Percentiles rank a stretch among this genome's conserved stretches.
phyloP scores from a whole-genome alignment of 2,113 vertebrate genomes.

The Chitala chitala region DNA sequence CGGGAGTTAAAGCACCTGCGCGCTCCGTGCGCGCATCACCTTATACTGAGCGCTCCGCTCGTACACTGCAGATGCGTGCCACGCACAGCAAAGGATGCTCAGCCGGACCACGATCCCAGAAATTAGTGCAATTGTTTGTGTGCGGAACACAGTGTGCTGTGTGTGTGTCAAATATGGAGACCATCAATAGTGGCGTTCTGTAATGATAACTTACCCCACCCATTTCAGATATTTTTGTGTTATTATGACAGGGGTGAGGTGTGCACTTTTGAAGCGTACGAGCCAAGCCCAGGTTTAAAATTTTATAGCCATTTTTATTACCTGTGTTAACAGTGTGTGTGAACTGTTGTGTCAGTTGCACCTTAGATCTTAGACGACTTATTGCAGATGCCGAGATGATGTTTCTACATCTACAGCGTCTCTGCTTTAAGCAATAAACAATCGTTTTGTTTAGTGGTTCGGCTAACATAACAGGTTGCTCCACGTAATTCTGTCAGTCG shows the following conservation, averaged over 20 bases:
- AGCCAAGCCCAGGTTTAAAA: too few relatives aligned
- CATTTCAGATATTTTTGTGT: neutral
- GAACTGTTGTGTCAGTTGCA: too few relatives aligned
- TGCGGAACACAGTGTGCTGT: neutral
- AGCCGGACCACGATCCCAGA: constrained; percentile 7
- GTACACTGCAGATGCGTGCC: constrained; percentile 23
- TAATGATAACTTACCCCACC: constrained; percentile 19
- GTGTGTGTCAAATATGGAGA: neutral
- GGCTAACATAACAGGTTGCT: neutral
- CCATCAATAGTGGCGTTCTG: neutral
- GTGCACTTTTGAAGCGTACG: neutral
- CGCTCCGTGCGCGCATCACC: too few relatives aligned
- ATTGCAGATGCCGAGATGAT: too few relatives aligned
- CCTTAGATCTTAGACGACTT: too few relatives aligned
- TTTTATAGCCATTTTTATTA: too few relatives aligned
- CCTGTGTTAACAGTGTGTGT: too few relatives aligned
- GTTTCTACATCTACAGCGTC: too few relatives aligned
- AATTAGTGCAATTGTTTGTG: neutral
- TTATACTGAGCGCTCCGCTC: neutral
- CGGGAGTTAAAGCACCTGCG: too few relatives aligned
- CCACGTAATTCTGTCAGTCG: neutral
- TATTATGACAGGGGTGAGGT: neutral
- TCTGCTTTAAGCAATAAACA: neutral
- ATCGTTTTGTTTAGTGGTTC: neutral
- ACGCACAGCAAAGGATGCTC: constrained; percentile 5